A percentile compares a stretch with the other conserved stretches of the same genome.
phyloP scores from a whole-genome alignment of 2,888 invertebrate genomes.

The Xylocampa areola region DNA sequence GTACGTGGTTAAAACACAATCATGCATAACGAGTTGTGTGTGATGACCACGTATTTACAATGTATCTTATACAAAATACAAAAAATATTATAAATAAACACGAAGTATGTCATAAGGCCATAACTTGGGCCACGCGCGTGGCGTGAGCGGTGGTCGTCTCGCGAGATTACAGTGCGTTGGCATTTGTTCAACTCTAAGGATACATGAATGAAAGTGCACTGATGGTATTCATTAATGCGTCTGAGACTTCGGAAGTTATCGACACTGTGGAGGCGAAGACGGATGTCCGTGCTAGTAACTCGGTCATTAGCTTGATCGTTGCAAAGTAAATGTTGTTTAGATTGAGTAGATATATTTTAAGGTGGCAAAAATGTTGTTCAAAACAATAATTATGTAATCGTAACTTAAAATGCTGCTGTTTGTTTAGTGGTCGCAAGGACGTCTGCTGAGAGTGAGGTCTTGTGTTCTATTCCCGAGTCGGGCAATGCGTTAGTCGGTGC shows the following conservation, averaged over 20 bases:
- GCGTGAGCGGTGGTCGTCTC: constrained; percentile 77
- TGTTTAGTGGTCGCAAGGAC: too few relatives aligned
- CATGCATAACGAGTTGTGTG: too few relatives aligned
- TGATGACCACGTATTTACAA: constrained; percentile 1
- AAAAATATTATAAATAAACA: constrained; percentile 28
- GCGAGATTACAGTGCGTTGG: constrained; percentile 85
- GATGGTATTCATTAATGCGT: constrained; percentile 60
- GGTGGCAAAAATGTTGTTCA: neutral
- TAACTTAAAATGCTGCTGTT: neutral
- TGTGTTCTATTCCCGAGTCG: too few relatives aligned
- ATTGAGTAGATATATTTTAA: neutral
- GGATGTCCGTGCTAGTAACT: constrained; percentile 58
- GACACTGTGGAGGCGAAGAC: constrained; percentile 41
- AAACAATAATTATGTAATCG: neutral
- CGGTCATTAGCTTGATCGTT: constrained; percentile 28
- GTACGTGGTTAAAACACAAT: too few relatives aligned
- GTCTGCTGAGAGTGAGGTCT: too few relatives aligned
- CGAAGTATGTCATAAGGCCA: constrained; percentile 46
- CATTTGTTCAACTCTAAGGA: constrained; percentile 70
- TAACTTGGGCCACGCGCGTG: constrained; percentile 38
- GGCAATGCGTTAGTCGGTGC: too few relatives aligned
- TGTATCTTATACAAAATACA: constrained; percentile 13
- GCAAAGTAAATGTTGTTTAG: constrained; percentile 12
- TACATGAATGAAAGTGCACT: constrained; percentile 79
- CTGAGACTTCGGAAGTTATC: constrained; percentile 57